These are phyloP conservation scores for Onychomys arenicola DNA, from an alignment of 2,797 vertebrate species.

Conservation along the genomic window DNA sequence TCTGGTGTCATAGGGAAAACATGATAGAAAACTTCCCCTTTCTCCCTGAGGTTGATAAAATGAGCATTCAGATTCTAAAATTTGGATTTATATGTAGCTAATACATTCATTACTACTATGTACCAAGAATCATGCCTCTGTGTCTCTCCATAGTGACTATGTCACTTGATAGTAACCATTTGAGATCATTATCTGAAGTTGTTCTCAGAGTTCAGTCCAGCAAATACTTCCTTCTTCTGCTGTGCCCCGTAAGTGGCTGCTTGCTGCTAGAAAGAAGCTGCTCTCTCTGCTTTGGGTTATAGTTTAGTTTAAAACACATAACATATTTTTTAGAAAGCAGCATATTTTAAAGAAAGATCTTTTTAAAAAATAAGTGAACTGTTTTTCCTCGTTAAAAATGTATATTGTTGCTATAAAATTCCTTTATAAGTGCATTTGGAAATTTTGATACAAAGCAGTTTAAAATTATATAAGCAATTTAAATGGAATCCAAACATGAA, in stretches of 20 bases:
- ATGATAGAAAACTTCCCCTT: background rate
- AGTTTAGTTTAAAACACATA: constrained; percentile 9
- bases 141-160: background rate
- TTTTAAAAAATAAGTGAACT: constrained; percentile 24
- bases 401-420: constrained; percentile 58
- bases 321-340: constrained; percentile 33
- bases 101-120: background rate
- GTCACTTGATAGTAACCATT: background rate
- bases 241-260: background rate
- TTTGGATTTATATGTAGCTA: constrained; percentile 32
- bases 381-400: constrained; percentile 60
- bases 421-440: constrained; percentile 52
- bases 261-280: constrained; percentile 34
- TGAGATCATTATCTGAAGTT: background rate
- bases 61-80: background rate
- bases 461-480: constrained; percentile 68
- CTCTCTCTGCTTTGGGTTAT: constrained; percentile 5
- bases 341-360: constrained; percentile 52
- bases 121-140: background rate
- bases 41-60: background rate
- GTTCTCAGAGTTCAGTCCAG: background rate
- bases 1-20: background rate
- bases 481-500: constrained; percentile 55
- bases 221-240: background rate
- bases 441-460: constrained; percentile 66